phyloP scores from a whole-genome alignment of 1,140 invertebrate species.

The Drosophila orosa region DNA sequence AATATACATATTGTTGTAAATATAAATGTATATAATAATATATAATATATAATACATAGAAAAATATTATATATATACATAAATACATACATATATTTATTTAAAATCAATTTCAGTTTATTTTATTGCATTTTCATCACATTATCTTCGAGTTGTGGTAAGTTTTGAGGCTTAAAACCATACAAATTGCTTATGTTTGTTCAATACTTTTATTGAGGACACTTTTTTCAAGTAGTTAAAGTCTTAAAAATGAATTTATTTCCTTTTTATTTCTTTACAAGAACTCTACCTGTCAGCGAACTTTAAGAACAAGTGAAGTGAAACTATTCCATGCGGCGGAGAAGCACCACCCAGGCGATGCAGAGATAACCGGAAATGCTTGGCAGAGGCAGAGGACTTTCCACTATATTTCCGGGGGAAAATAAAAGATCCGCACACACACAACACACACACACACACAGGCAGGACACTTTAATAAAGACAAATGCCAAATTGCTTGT shows the following conservation, averaged over 20 bases:
- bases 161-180: not conserved
- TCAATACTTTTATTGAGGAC: not conserved
- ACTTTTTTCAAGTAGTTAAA: not conserved
- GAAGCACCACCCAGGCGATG: not conserved
- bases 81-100: too few relatives aligned
- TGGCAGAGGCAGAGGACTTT: not conserved
- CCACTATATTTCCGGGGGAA: conserved; percentile 20
- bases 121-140: not conserved
- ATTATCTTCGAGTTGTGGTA: too few relatives aligned
- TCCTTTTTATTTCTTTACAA: not conserved
- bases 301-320: not conserved
- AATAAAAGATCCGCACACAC: conserved; percentile 7
- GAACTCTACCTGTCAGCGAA: not conserved
- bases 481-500: conserved; percentile 69
- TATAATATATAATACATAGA: too few relatives aligned
- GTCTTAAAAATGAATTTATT: not conserved
- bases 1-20: not conserved
- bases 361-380: not conserved
- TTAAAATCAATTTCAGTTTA: not conserved
- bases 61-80: too few relatives aligned
- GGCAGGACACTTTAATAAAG: conserved; percentile 55
- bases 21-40: too few relatives aligned
- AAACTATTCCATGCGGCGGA: not conserved
- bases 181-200: not conserved
- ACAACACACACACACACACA: conserved; percentile 2